Conservation (phyloP, 2,797 vertebrate species). For the Phyllotis vaccarum region DNA sequence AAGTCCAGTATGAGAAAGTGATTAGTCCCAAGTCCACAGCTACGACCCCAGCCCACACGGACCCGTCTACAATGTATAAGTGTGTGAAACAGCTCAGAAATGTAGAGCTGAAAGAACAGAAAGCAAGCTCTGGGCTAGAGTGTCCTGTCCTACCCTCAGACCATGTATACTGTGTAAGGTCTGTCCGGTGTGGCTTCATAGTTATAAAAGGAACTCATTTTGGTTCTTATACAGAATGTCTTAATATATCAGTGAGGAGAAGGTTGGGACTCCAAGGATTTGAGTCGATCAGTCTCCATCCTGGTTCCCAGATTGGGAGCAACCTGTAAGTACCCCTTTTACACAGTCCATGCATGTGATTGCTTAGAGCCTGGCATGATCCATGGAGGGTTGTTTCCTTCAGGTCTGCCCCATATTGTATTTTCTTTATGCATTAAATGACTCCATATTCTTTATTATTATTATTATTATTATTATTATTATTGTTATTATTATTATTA, state of each 20-base stretch:
- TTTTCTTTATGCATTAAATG: neutral
- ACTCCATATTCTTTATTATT: constrained; percentile 15
- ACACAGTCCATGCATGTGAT: neutral
- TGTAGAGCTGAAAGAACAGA: neutral
- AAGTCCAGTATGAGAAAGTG: neutral
- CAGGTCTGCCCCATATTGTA: neutral
- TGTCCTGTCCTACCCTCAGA: neutral
- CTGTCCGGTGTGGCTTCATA: neutral
- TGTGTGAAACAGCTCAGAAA: neutral
- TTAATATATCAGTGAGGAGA: neutral
- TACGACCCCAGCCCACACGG: neutral
- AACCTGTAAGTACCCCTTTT: no score
- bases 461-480: no score
- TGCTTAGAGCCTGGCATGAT: neutral
- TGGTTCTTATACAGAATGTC: neutral
- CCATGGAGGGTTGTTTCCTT: neutral
- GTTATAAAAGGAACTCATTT: constrained; percentile 36
- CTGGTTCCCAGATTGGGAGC: neutral
- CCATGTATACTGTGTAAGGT: neutral
- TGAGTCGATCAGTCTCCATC: neutral
- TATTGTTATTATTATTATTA: no score
- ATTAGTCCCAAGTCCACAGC: neutral
- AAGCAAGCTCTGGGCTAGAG: neutral
- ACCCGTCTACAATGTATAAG: neutral
- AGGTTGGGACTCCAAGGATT: neutral